These are phyloP conservation scores for Ethmia dodecea DNA, from an alignment of 2,888 invertebrate species.

Conservation along the genomic window DNA sequence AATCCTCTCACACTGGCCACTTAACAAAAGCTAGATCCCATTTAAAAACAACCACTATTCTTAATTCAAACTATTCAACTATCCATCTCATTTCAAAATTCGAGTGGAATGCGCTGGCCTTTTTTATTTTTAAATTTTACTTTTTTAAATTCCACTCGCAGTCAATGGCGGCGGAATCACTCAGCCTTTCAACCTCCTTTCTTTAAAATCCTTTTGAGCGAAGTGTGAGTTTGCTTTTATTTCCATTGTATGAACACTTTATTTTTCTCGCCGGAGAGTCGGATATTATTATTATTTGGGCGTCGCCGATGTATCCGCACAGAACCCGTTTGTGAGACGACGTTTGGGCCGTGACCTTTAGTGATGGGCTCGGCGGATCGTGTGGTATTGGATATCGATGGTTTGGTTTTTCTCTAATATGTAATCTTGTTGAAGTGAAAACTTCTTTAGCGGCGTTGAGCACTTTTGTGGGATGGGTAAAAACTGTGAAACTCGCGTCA, in stretches of 20 bases:
- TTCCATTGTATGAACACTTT: slow-evolving; percentile 39
- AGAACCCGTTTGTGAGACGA: slow-evolving; percentile 59
- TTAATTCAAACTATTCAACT: slow-evolving; percentile 36
- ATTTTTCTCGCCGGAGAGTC: slow-evolving; percentile 33
- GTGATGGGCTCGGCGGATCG: slow-evolving; percentile 27
- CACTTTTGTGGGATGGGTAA: too few species aligned
- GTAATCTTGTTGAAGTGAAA: too few species aligned
- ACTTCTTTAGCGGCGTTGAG: too few species aligned
- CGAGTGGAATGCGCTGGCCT: slow-evolving; percentile 30
- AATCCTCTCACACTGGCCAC: too few species aligned
- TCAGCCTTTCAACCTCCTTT: slow-evolving; percentile 19
- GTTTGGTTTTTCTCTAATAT: too few species aligned
- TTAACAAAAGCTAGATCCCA: slow-evolving; percentile 22
- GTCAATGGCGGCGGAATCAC: slow-evolving; percentile 28
- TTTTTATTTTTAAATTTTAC: slow-evolving; percentile 24
- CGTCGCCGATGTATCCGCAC: slow-evolving; percentile 44
- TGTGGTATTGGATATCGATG: slow-evolving; percentile 27
- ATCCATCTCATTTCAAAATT: slow-evolving; percentile 42
- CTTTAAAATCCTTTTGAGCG: slow-evolving; percentile 29
- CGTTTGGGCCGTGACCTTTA: slow-evolving; percentile 73
- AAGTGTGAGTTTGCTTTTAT: slow-evolving; percentile 38
- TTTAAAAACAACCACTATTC: slow-evolving; percentile 24
- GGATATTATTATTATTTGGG: slow-evolving; percentile 64
- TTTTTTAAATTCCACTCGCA: slow-evolving; percentile 26
- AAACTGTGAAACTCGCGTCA: too few species aligned